Evolutionary conservation across 2,113 vertebrate species (phyloP).

Genomic region (Falcunculus frontatus): DNA sequence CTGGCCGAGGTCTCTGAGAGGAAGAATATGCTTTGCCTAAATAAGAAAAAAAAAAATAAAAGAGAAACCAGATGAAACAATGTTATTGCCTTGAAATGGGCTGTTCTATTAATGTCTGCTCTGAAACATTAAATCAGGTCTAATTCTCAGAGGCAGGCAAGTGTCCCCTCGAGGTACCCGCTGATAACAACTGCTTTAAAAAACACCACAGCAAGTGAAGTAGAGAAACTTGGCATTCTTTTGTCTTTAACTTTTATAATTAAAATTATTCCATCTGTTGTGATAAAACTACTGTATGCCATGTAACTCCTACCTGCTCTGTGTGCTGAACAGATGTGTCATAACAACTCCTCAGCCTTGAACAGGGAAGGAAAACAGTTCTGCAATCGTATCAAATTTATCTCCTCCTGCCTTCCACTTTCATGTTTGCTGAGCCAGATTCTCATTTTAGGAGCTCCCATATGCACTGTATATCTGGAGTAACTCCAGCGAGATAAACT

Average conservation of each 20-base stretch:
- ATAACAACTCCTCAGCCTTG: conserved; percentile 29
- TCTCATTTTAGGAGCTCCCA: conserved; percentile 12
- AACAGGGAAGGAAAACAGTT: conserved; percentile 14
- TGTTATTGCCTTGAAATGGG: background rate
- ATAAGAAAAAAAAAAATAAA: background rate
- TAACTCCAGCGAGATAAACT: conserved; percentile 12
- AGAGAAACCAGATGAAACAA: conserved; percentile 10
- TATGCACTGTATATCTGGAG: background rate
- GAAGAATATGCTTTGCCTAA: conserved; percentile 88
- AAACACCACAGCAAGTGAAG: background rate
- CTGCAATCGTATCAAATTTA: conserved; percentile 35
- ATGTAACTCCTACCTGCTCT: conserved; percentile 22
- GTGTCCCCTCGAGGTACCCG: background rate
- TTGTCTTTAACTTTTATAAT: conserved; percentile 34
- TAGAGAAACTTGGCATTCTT: conserved; percentile 17
- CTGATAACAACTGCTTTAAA: conserved; percentile 2
- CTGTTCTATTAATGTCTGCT: conserved; percentile 7
- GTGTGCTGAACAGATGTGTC: conserved; percentile 36
- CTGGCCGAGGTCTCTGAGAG: conserved; percentile 86
- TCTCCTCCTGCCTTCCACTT: conserved; percentile 3
- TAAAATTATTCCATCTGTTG: conserved; percentile 37
- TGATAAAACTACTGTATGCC: conserved; percentile 12
- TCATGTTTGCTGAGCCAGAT: background rate
- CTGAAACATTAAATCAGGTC: background rate
- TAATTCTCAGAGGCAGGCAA: conserved; percentile 17